Base-by-base conservation (phyloP, 1,140 invertebrate species). In the Drosophila seguyi region DNA sequence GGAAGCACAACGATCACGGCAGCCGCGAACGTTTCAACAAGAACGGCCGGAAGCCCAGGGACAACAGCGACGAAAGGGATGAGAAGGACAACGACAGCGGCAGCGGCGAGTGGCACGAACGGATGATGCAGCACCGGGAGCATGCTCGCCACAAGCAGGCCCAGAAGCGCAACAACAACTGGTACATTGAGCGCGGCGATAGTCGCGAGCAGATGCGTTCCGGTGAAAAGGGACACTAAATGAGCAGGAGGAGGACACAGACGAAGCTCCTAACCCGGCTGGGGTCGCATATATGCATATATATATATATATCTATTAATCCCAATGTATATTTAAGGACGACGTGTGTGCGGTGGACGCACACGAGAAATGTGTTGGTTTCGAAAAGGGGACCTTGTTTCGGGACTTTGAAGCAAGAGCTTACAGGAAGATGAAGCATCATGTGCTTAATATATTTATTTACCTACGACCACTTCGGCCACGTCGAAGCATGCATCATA, bases 121-220 rank as follows among this genome's bases (percentile, higher is more conserved):
- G 76, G 11, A 59, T 80, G 68, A 91, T 92, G 88, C 73, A 91
- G n/a, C 85, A 92, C 18, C 82, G 91, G 3, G 91, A 90, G 44
- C 36, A 81, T 7, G 39, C 72, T 6, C 82, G 91, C 8, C 62
- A 75, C 27, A 55, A 68, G 13, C 69, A 90, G 31, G 81, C 90
- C 8, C 75, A 86, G 58, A 80, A 84, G 45, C 71, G 68, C 41
- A 72, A 82, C 29, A 86, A 81, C 38, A 92, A 92, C 52, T 92
- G 91, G 91, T 92, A 66, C 20, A 90, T 92, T 2, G 76, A 92
- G 41, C 82, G 91, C 8, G 88, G 85, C 39, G 57, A 71, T 25
- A 75, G 74, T 48, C 84, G 91, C 6, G 91, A 92, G 29, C 68
- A 90, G 27, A 76, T 50, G 25, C 91, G 91, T 6, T 81, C 79